Evolutionary conservation across 2,797 vertebrate genomes (phyloP), one percentile per base, ranked within the genome.

Genomic region (Gymnopithys bicolor): DNA sequence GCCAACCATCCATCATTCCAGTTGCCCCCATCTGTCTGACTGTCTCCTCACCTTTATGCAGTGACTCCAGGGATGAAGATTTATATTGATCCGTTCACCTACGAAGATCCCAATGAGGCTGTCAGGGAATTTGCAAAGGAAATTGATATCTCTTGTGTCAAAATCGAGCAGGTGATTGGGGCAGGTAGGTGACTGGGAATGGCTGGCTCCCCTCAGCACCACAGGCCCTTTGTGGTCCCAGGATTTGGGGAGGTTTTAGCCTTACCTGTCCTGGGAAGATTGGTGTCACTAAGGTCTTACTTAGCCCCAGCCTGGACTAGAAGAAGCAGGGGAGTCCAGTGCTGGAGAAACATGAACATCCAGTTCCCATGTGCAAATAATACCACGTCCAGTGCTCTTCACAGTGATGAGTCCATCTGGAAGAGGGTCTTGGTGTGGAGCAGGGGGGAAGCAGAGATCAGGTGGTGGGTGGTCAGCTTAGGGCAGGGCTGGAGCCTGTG

Each of bases 31-130:
- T 68, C 46, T 96, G 56, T 89, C 91, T 89, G n/a, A 96, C 89
- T 92, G 41, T 95, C 43, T 89, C 86, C 48, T 96, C 73, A 33
- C 89, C 79, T 97, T 63, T 97, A 58, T 67, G 55, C 98, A 99
- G 99, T 99, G 98, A 99, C 99, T 58, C 99, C 99, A 62, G 99
- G 99, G 88, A 99, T 99, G 99, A 99, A 99, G 98, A 99, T 99
- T 95, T 99, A 99, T 91, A 99, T 99, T 0, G 99, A 99, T 86
- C 99, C 99, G 2, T 99, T 99, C 96, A 99, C 99, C 27, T 99
- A 99, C 0, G 99, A 99, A 93, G 99, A 99, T 89, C 99, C 99
- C 70, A 99, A 99, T 3, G 99, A 99, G 84, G 99, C 99, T 1
- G 99, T 99, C 74, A 97, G 99, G 62, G 99, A 99, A 95, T 99